Evolutionary conservation across 2,113 vertebrate genomes (phyloP), one percentile per base, ranked within the genome.

Genomic region (Raja brachyura): DNA sequence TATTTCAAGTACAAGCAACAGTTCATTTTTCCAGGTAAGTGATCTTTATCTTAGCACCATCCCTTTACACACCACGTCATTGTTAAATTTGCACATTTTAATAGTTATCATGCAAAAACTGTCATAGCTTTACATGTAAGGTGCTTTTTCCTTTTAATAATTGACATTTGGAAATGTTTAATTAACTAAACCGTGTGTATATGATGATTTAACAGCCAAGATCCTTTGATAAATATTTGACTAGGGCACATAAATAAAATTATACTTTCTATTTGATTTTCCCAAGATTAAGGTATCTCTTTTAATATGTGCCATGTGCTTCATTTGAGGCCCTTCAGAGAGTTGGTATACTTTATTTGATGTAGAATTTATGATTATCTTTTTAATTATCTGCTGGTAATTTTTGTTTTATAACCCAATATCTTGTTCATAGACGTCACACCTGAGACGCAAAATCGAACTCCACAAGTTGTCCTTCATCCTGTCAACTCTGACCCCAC

Each of bases 1-100:
- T 99, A 99, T 95, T 99, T 98, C 96, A 99, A 99, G 95, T 99
- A 98, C 96, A 99, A 99, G 95, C 99, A 99, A 94, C 98, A 99
- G 96, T 99, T 99, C 96, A 99, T 99, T 95, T 99, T 99, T 95
- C 99, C 99, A 94, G 99, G 99, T 99, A 94, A 96, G 97, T 94
- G 93, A 68, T 93, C 94, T 20, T 0, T 0, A 93, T 93, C 93
- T 94, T 59, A 94, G 94, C 93, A 94, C 95, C 95, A 95, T 93
- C 61, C 61, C 68, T 93, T 73, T 73, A 16, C 39, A 10, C 31
- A 14, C 1, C 14, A 4, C 9, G 59, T 25, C 39, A 56, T 22
- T 59, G 25, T 75, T 75, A 75, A 79, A 7, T 63, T 63, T n/a
- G 14, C 59, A 88, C 5, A 4, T 88, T 86, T 18, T 33, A n/a